phyloP scores from a whole-genome alignment of 2,797 vertebrate species.

The Onychomys arenicola region DNA sequence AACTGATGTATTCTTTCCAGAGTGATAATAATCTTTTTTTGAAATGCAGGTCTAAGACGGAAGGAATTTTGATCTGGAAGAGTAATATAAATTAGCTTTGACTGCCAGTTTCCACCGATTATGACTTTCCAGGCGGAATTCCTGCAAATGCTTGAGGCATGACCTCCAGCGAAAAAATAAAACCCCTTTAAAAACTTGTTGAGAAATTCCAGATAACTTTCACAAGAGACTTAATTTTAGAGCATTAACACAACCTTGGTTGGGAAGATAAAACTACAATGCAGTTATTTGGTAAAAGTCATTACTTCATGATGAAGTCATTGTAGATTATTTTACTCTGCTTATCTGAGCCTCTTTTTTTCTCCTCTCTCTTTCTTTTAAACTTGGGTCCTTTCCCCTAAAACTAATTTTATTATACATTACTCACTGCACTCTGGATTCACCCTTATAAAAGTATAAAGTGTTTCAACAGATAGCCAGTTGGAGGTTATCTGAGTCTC shows the following conservation, averaged over 20 bases:
- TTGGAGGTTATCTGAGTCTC: conserved; percentile 82
- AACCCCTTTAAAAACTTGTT: conserved; percentile 91
- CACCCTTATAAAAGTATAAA: conserved; percentile 90
- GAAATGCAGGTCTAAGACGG: conserved; percentile 94
- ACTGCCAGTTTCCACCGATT: conserved; percentile 96
- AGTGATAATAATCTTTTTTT: conserved; percentile 93
- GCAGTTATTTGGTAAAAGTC: conserved; percentile 89
- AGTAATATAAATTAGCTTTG: conserved; percentile 93
- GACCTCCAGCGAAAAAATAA: conserved; percentile 93
- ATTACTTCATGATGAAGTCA: conserved; percentile 91
- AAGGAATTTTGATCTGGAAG: conserved; percentile 97
- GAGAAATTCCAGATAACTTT: conserved; percentile 94
- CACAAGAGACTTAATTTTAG: conserved; percentile 92
- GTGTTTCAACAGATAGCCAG: conserved; percentile 87
- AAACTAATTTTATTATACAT: conserved; percentile 89
- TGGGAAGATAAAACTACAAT: conserved; percentile 90
- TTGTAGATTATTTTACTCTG: conserved; percentile 88
- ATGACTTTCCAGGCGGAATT: conserved; percentile 95
- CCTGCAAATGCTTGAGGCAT: conserved; percentile 93
- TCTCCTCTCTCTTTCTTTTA: conserved; percentile 37
- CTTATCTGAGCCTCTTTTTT: conserved; percentile 86
- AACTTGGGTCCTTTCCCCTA: conserved; percentile 70
- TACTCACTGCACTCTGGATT: conserved; percentile 89
- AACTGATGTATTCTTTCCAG: conserved; percentile 91
- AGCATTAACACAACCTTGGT: conserved; percentile 91